Conservation (phyloP, 2,888 invertebrate genomes). For the Dilophus febrilis region DNA sequence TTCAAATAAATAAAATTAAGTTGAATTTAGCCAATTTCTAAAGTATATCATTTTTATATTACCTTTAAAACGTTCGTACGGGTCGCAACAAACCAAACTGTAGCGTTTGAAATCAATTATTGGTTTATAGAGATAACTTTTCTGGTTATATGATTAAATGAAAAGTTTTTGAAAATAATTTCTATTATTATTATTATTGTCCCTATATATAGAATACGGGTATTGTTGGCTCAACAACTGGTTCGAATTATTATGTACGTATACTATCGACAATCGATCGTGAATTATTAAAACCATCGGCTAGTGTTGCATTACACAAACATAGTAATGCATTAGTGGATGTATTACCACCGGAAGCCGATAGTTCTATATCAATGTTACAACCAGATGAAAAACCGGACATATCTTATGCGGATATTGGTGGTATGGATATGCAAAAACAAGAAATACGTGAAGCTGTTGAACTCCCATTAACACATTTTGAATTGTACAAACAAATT, state of each 20-base stretch:
- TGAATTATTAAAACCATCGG: slow-evolving; percentile 91
- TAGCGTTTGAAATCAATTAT: too few relatives aligned
- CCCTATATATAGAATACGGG: slow-evolving; percentile 55
- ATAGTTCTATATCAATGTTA: slow-evolving; percentile 97
- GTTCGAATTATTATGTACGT: slow-evolving; percentile 97
- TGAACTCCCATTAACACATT: slow-evolving; percentile 93
- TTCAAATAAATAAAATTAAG: too few relatives aligned
- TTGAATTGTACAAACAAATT: slow-evolving; percentile 94
- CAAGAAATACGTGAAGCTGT: slow-evolving; percentile 99
- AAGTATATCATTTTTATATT: too few relatives aligned
- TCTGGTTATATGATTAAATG: too few relatives aligned
- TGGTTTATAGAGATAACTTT: too few relatives aligned
- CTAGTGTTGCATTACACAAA: slow-evolving; percentile 95
- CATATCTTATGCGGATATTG: slow-evolving; percentile 92
- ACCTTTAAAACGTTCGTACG: too few relatives aligned
- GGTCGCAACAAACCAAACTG: too few relatives aligned
- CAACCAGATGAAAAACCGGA: slow-evolving; percentile 96
- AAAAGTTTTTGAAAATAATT: too few relatives aligned
- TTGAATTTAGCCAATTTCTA: too few relatives aligned
- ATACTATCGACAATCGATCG: slow-evolving; percentile 96
- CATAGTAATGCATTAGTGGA: slow-evolving; percentile 99
- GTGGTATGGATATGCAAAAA: slow-evolving; percentile 99
- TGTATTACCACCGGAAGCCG: slow-evolving; percentile 96
- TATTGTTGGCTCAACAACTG: slow-evolving; percentile 96
- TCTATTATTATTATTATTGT: too few relatives aligned